phyloP scores from a whole-genome alignment of 1,140 invertebrate genomes.

The Philotrypesis tridentata region DNA sequence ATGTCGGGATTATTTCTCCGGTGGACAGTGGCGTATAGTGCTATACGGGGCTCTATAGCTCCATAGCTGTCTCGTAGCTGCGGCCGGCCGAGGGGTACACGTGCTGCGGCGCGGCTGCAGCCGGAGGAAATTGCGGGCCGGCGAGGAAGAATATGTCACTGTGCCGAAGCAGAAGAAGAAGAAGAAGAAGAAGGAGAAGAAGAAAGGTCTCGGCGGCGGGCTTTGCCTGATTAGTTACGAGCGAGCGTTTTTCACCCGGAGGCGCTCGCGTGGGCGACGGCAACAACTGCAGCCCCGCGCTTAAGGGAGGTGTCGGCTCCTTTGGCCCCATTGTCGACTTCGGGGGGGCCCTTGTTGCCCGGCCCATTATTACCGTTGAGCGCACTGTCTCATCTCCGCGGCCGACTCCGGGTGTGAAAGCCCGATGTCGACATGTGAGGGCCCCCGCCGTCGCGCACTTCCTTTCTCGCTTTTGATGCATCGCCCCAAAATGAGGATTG shows the following conservation, averaged over 20 bases:
- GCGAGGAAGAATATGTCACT: neutral
- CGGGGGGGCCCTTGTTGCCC: conserved; percentile 25
- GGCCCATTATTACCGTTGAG: neutral
- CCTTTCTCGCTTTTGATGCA: neutral
- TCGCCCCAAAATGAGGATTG: conserved; percentile 34
- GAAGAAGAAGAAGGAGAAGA: no score
- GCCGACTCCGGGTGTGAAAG: conserved; percentile 34
- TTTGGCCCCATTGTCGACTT: conserved; percentile 28
- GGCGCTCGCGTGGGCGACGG: neutral
- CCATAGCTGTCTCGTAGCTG: neutral
- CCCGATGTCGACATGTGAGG: conserved; percentile 9
- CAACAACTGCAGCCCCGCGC: neutral
- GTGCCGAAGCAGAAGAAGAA: no score
- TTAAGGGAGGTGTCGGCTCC: conserved; percentile 25
- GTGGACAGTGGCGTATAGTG: neutral
- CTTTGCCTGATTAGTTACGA: neutral
- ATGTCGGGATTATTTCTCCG: conserved; percentile 25
- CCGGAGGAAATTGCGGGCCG: conserved; percentile 6
- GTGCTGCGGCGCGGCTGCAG: no score
- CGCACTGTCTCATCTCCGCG: neutral
- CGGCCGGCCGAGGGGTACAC: neutral
- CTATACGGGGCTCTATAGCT: no score
- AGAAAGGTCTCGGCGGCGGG: neutral
- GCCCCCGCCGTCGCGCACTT: neutral
- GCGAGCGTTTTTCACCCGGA: neutral